Conservation (phyloP, 35 echinoderm and acorn worm genomes). For the Ophioderma brevispina region DNA sequence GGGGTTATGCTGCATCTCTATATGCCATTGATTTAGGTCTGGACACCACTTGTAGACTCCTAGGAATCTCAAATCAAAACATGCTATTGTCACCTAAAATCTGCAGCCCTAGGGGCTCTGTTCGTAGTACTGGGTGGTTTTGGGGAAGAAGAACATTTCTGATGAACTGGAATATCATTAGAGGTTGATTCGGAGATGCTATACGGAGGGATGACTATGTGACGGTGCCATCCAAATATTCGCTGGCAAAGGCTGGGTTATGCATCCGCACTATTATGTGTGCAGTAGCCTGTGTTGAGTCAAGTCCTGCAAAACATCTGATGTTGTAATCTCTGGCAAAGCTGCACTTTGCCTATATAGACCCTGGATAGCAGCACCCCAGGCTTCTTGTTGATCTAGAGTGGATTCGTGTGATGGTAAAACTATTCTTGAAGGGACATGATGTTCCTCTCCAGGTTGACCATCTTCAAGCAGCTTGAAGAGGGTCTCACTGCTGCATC, state of each 20-base stretch:
- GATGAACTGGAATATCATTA: too few species aligned
- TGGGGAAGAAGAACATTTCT: too few species aligned
- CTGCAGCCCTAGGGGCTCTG: not conserved
- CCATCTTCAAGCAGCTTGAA: conserved; percentile 23
- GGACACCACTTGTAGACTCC: not conserved
- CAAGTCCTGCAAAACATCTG: too few species aligned
- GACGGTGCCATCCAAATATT: too few species aligned
- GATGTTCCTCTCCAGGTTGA: not conserved
- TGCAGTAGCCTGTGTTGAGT: too few species aligned
- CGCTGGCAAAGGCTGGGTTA: too few species aligned
- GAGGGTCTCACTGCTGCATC: conserved; percentile 30
- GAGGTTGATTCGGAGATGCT: too few species aligned
- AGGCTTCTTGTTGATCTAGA: not conserved
- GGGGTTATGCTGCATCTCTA: not conserved
- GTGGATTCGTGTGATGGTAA: not conserved
- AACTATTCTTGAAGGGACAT: not conserved
- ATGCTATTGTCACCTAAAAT: not conserved
- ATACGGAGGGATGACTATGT: too few species aligned
- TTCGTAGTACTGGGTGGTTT: not conserved
- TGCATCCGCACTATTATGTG: too few species aligned
- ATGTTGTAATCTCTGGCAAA: too few species aligned
- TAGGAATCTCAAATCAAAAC: not conserved
- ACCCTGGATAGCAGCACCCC: not conserved
- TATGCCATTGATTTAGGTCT: not conserved
- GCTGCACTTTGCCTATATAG: too few species aligned